These are phyloP conservation scores for Iguana delicatissima DNA, from an alignment of 2,797 vertebrate genomes.

Conservation along the genomic window DNA sequence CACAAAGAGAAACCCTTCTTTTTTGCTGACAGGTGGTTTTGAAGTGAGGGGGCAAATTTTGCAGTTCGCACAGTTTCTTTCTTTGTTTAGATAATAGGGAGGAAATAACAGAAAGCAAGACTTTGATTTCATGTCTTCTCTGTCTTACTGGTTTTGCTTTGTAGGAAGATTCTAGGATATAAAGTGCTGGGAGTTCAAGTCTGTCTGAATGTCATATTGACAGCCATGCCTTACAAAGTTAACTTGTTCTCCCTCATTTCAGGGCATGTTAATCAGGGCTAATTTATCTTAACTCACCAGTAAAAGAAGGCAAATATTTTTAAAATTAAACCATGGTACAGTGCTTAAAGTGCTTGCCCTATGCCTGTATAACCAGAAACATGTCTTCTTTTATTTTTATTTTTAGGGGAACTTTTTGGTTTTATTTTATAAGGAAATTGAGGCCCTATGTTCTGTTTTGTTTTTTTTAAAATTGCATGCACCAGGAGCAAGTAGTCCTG, in stretches of 20 bases:
- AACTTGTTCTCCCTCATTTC: not conserved
- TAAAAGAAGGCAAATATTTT: not conserved
- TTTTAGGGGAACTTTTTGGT: too few relatives aligned
- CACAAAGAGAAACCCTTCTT: not conserved
- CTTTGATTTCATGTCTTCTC: not conserved
- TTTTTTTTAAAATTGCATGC: not conserved
- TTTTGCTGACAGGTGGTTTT: not conserved
- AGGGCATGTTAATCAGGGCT: not conserved
- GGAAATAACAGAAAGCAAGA: not conserved
- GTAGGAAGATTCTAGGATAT: not conserved
- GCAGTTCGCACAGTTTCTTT: too few relatives aligned
- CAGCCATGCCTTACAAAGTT: not conserved
- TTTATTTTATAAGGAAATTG: not conserved
- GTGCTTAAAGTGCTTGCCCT: not conserved
- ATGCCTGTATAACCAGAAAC: not conserved
- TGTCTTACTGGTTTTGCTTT: not conserved
- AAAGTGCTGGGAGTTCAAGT: not conserved
- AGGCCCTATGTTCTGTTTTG: not conserved
- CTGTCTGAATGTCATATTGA: not conserved
- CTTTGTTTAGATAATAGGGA: not conserved
- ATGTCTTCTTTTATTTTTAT: not conserved
- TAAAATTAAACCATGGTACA: not conserved
- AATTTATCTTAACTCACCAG: not conserved
- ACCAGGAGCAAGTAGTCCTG: constrained; percentile 3
- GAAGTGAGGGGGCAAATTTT: not conserved